A percentile compares a stretch with the other conserved stretches of the same genome.
Conservation (phyloP, 2,797 vertebrate species). For the Neosalanx taihuensis region DNA sequence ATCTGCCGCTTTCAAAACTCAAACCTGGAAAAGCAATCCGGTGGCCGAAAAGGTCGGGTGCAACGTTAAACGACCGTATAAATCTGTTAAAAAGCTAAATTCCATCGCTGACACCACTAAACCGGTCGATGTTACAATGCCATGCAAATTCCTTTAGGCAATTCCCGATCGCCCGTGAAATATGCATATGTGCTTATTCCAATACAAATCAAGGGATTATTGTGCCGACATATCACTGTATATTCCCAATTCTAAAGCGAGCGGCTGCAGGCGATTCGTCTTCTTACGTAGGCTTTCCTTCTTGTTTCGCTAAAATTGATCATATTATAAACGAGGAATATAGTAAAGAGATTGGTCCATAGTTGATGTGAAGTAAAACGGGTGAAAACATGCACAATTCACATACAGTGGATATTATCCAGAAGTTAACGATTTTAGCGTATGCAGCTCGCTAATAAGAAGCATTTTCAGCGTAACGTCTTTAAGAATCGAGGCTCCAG, state of each 20-base stretch:
- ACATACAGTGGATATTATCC: conserved; percentile 25
- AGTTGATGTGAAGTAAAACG: background rate
- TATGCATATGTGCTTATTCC: conserved; percentile 1
- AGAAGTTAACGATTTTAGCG: conserved; percentile 28
- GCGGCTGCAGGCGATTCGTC: background rate
- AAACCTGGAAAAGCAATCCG: background rate
- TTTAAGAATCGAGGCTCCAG: conserved; percentile 45
- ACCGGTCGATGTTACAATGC: background rate
- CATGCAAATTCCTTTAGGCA: background rate
- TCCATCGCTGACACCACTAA: background rate
- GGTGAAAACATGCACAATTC: conserved; percentile 21
- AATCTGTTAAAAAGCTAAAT: background rate
- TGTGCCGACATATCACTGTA: background rate
- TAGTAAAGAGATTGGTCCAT: background rate
- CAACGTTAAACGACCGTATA: background rate
- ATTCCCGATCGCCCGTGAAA: conserved; percentile 2
- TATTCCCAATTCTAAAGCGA: background rate
- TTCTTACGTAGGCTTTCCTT: background rate
- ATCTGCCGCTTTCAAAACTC: background rate
- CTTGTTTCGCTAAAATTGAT: no score
- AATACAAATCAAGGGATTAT: background rate
- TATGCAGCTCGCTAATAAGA: conserved; percentile 17
- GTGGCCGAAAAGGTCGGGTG: background rate
- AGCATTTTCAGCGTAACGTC: conserved; percentile 28
- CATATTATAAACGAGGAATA: no score